phyloP scores from a whole-genome alignment of 1,140 invertebrate genomes.

The Tyrophagus putrescentiae region DNA sequence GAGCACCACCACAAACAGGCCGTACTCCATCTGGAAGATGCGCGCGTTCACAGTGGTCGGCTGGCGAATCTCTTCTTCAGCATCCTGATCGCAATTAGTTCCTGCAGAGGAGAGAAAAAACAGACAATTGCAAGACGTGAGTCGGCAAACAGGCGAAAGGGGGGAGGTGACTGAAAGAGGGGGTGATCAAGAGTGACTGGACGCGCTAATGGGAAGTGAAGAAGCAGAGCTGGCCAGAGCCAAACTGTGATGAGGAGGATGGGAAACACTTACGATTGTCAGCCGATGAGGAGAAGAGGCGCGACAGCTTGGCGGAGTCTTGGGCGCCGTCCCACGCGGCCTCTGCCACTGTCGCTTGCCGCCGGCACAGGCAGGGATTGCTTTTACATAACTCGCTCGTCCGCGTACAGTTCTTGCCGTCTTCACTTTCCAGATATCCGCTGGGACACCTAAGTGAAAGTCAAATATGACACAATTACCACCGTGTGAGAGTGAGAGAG shows the following conservation, averaged over 20 bases:
- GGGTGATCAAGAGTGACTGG: too few relatives aligned
- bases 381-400: slow-evolving; percentile 4
- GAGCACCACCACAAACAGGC: slow-evolving; percentile 2
- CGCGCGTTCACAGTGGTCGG: slow-evolving; percentile 4
- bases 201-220: too few relatives aligned
- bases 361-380: slow-evolving; percentile 4
- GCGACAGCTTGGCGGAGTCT: not conserved
- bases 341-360: not conserved
- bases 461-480: too few relatives aligned
- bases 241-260: not conserved
- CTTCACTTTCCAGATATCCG: slow-evolving; percentile 5
- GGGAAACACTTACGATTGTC: not conserved
- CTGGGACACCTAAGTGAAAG: slow-evolving; percentile 4
- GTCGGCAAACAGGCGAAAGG: not conserved
- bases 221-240: too few relatives aligned
- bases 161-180: not conserved
- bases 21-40: slow-evolving; percentile 10
- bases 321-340: not conserved
- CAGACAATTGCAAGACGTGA: not conserved
- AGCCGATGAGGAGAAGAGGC: slow-evolving; percentile 3
- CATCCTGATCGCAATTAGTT: not conserved
- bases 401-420: slow-evolving; percentile 5
- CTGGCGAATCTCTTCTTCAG: not conserved
- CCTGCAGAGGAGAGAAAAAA: not conserved
- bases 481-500: too few relatives aligned